phyloP scores from a whole-genome alignment of 2,888 invertebrate species.

The Dasypolia templi region DNA sequence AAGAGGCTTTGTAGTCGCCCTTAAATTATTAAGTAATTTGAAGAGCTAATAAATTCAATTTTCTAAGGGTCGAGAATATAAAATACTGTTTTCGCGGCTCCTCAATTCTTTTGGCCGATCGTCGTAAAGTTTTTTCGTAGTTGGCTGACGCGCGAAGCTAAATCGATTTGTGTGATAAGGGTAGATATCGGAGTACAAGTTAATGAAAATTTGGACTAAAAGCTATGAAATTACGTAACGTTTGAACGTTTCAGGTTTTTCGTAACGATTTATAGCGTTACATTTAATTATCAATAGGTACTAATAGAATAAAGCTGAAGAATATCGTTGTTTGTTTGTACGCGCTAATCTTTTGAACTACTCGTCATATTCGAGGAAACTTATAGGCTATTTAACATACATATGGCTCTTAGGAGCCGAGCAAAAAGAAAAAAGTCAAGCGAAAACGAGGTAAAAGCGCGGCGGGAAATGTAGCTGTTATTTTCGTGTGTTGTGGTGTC shows the following conservation, averaged over 20 bases:
- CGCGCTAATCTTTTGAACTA: background rate
- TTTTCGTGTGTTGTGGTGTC: background rate
- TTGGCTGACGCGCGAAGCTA: constrained; percentile 4
- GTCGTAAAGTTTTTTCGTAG: constrained; percentile 22
- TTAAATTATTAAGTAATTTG: constrained; percentile 37
- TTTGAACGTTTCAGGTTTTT: constrained; percentile 14
- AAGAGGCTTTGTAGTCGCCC: constrained; percentile 24
- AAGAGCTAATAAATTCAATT: constrained; percentile 32
- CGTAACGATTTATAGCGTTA: constrained; percentile 7
- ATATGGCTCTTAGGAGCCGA: background rate
- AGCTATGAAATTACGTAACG: constrained; percentile 16
- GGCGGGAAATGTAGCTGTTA: background rate
- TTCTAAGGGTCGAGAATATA: constrained; percentile 13
- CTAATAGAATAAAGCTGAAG: background rate
- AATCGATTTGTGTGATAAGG: constrained; percentile 35
- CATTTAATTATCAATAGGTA: background rate
- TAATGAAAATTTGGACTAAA: constrained; percentile 32
- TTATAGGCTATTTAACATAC: background rate
- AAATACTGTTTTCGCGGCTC: constrained; percentile 12
- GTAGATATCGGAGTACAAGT: background rate
- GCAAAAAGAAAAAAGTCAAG: background rate
- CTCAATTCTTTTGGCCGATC: background rate
- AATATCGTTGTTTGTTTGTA: background rate
- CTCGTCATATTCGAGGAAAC: background rate
- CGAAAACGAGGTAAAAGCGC: background rate